These are phyloP conservation scores for Leucoma salicis DNA, from an alignment of 2,888 invertebrate genomes.

Conservation along the genomic window DNA sequence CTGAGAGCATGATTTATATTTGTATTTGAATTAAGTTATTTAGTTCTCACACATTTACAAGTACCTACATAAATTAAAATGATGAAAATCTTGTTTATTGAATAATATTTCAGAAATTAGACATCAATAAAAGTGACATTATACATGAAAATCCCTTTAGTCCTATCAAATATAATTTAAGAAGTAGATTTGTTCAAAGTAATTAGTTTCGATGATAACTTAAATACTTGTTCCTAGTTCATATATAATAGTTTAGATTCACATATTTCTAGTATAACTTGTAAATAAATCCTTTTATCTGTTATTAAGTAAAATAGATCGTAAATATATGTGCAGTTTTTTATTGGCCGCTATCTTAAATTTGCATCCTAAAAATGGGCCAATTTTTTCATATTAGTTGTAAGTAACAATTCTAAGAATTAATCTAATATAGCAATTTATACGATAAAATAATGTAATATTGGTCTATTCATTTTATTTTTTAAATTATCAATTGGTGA, in stretches of 20 bases:
- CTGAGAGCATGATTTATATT: too few relatives aligned
- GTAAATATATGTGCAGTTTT: slow-evolving; percentile 6
- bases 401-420: slow-evolving; percentile 9
- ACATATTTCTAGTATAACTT: slow-evolving; percentile 38
- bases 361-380: not conserved
- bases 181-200: slow-evolving; percentile 33
- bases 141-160: slow-evolving; percentile 33
- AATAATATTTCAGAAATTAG: too few relatives aligned
- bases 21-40: too few relatives aligned
- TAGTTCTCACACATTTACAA: too few relatives aligned
- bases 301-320: slow-evolving; percentile 27
- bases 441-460: slow-evolving; percentile 11
- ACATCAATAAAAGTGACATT: slow-evolving; percentile 28
- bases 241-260: slow-evolving; percentile 42
- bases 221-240: slow-evolving; percentile 56
- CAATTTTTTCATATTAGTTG: too few relatives aligned
- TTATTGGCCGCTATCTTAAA: not conserved
- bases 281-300: slow-evolving; percentile 36
- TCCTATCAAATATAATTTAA: slow-evolving; percentile 17
- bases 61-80: too few relatives aligned
- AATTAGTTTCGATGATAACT: slow-evolving; percentile 32
- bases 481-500: slow-evolving; percentile 22
- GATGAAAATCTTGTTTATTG: too few relatives aligned
- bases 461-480: slow-evolving; percentile 18
- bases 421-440: slow-evolving; percentile 1